These are phyloP conservation scores for Lerema accius DNA, from an alignment of 1,140 invertebrate species.

Conservation along the genomic window DNA sequence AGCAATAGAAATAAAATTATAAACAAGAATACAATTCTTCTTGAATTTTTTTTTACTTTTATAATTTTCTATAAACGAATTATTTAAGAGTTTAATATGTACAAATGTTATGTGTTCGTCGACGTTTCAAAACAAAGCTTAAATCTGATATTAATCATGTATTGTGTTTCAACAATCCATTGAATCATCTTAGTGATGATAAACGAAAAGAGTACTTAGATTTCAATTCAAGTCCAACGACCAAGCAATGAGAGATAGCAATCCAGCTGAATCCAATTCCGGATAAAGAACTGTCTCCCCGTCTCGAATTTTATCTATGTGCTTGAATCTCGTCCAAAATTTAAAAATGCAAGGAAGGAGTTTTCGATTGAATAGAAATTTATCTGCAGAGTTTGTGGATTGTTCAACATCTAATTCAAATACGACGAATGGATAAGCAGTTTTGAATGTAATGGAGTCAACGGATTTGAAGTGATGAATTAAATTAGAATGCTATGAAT, in stretches of 20 bases:
- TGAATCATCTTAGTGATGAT: constrained; percentile 1
- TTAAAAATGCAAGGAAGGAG: constrained; percentile 32
- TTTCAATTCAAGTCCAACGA: constrained; percentile 16
- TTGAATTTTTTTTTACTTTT: too few relatives aligned
- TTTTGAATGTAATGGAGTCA: constrained; percentile 1
- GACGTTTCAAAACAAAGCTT: too few relatives aligned
- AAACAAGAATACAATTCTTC: too few relatives aligned
- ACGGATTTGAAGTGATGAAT: constrained; percentile 17
- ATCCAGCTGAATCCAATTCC: constrained; percentile 27
- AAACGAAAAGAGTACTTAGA: constrained; percentile 7
- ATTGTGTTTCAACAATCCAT: too few relatives aligned
- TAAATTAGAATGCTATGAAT: not conserved
- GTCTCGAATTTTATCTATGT: constrained; percentile 33
- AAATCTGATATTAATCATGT: too few relatives aligned
- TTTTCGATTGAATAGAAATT: constrained; percentile 33
- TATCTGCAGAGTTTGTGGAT: constrained; percentile 32
- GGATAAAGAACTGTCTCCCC: constrained; percentile 32
- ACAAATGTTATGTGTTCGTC: too few relatives aligned
- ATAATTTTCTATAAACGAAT: too few relatives aligned
- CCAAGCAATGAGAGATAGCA: constrained; percentile 31
- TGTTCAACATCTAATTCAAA: constrained; percentile 32
- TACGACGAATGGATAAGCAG: constrained; percentile 4
- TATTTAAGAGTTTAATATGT: too few relatives aligned
- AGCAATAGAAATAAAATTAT: too few relatives aligned
- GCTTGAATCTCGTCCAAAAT: constrained; percentile 32